Evolutionary conservation across 2,888 invertebrate genomes (phyloP), one percentile per base, ranked within the genome.

Genomic region (Alcis repandata): DNA sequence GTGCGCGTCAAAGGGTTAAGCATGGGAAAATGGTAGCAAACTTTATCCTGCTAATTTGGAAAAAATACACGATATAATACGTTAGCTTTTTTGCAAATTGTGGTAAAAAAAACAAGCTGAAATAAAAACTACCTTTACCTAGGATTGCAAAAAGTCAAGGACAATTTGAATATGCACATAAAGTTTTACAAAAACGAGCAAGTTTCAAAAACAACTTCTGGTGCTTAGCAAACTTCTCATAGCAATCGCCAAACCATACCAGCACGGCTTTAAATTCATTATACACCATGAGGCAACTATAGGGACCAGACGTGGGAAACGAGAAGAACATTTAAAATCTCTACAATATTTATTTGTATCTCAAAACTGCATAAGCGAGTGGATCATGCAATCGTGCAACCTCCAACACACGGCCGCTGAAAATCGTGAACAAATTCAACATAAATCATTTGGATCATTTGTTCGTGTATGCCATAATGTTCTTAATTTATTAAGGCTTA

Each of bases 321-420:
- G 70, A 74, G 72, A 72, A 75, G 84, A 84, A 77, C 71, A 78
- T 89, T 88, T 86, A 73, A 89, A 86, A 89, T 90, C 82, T 89
- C 85, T 86, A 85, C 88, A 88, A 88, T 89, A 90, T 90, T 88
- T 89, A 90, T 90, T 88, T 88, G 87, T 89, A 88, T 86, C 86
- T 80, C 79, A 38, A 77, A 77, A 82, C 89, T 87, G 80, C 81
- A 79, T 76, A 86, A 87, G 67, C 43, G 78, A 82, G 72, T 74
- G 75, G 73, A 59, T 46, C 49, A 43, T 53, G 52, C 48, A 19
- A 51, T 11, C 11, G 49, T 17, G 32, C 17, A 13, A 57, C 54
- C 45, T 64, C 63, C 68, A 66, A 75, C 74, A 76, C 52, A 74
- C 73, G 15, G 64, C 8, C 58, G 1, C 38, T 17, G 32, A 40